Evolutionary conservation across 2,113 vertebrate species (phyloP).

Genomic region (cat (Felis catus)): F.catus_Fca126_mat1.0 CM031426.1:52962001-52962500

Average conservation of each 20-base stretch:
- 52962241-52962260: neutral
- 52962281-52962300: neutral
- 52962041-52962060: no score
- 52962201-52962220: neutral
- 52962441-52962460: accelerated
- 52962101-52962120: no score
- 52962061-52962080: no score
- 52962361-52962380: neutral
- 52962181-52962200: neutral
- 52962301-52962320: no score
- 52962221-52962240: neutral
- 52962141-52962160: neutral
- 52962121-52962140: neutral
- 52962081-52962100: neutral
- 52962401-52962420: neutral
- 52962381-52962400: neutral
- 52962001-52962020: no score
- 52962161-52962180: neutral
- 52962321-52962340: neutral
- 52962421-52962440: accelerated
- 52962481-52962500: neutral
- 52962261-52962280: neutral
- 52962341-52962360: neutral
- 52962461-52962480: accelerated
- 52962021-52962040: no score